A percentile compares a stretch with the other conserved stretches of the same genome.
phyloP scores from a whole-genome alignment of 2,797 vertebrate genomes.

The Megaceryle alcyon region DNA sequence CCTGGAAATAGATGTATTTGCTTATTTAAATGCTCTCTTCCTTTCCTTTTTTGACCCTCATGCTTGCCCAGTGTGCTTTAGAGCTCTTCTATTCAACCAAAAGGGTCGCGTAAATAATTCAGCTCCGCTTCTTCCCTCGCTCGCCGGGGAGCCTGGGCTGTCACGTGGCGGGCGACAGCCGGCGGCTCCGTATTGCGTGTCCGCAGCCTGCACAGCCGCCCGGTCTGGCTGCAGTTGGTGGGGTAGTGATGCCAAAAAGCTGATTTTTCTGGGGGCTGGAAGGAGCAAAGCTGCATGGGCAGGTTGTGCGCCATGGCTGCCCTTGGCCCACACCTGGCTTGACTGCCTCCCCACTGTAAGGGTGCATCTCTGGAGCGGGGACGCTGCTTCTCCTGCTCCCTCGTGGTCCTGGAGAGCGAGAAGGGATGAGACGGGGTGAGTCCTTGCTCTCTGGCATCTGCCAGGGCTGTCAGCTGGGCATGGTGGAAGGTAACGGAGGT shows the following conservation, averaged over 20 bases:
- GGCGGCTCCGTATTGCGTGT: accelerated
- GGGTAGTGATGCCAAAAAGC: accelerated
- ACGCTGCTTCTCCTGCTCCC: not conserved
- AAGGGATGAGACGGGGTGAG: accelerated
- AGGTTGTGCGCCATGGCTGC: not conserved
- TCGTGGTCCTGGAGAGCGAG: accelerated
- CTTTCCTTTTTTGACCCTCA: not conserved
- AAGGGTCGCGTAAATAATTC: not conserved
- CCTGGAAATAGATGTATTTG: not conserved
- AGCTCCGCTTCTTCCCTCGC: not conserved
- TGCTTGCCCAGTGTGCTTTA: accelerated
- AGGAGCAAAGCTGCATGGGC: not conserved
- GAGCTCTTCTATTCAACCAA: not conserved
- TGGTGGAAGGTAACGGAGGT: not conserved
- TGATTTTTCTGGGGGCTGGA: not conserved
- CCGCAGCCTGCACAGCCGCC: accelerated
- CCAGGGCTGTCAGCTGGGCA: not conserved
- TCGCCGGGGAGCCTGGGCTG: accelerated
- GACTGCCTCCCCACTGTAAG: accelerated
- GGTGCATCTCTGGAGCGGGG: accelerated
- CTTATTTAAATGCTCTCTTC: not conserved
- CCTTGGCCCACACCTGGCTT: accelerated
- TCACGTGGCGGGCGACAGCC: not conserved
- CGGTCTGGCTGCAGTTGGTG: accelerated
- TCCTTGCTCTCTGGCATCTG: not conserved